Evolutionary conservation across 2,797 vertebrate species (phyloP).

Genomic region (Jordanella pulchra): DNA sequence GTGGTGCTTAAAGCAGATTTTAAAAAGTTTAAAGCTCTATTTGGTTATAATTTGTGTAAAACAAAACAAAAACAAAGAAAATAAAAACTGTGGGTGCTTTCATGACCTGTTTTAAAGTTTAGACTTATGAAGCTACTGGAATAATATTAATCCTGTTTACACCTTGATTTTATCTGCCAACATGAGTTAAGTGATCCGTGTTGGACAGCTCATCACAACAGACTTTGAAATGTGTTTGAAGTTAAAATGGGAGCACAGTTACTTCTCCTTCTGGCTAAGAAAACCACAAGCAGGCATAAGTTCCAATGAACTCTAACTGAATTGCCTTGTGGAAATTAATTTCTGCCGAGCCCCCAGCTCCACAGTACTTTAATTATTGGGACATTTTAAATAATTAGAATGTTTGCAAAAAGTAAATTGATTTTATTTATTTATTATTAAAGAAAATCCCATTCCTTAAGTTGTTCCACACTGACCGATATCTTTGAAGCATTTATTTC

Average conservation of each 20-base stretch:
- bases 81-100: background rate
- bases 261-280: too few species aligned
- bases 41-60: background rate
- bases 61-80: background rate
- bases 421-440: background rate
- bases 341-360: background rate
- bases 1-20: constrained; percentile 1
- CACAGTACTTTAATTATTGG: background rate
- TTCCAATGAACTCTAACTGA: background rate
- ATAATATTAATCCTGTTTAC: background rate
- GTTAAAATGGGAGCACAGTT: background rate
- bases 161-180: background rate
- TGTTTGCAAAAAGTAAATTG: background rate
- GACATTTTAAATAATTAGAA: background rate
- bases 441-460: background rate
- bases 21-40: background rate
- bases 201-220: background rate
- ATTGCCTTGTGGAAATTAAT: background rate
- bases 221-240: background rate
- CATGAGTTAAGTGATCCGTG: background rate
- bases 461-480: background rate
- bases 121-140: background rate
- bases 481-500: background rate
- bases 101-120: background rate
- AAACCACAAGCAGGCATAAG: too few species aligned